phyloP scores from a whole-genome alignment of 2,797 vertebrate genomes.

The Hypotaenidia okinawae region DNA sequence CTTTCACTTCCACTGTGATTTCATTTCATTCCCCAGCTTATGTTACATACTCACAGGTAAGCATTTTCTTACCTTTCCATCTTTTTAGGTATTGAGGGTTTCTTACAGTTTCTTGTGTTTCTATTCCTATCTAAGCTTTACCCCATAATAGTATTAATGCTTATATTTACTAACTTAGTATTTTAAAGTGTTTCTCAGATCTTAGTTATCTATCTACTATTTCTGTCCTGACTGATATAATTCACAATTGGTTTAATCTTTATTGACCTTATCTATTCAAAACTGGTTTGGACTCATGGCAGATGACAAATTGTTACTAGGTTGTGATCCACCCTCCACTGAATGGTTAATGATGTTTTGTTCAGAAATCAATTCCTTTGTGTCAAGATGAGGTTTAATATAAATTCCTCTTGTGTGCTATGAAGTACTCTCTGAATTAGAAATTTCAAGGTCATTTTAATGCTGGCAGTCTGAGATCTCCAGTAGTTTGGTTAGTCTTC shows the following conservation, averaged over 20 bases:
- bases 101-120: not conserved
- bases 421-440: not conserved
- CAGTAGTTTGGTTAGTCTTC: not conserved
- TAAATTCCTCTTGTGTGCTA: not conserved
- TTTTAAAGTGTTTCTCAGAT: not conserved
- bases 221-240: not conserved
- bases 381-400: not conserved
- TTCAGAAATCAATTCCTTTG: not conserved
- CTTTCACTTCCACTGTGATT: not conserved
- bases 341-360: not conserved
- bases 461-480: not conserved
- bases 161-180: not conserved
- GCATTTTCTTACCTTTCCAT: not conserved
- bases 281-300: not conserved
- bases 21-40: not conserved
- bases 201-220: not conserved
- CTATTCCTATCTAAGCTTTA: not conserved
- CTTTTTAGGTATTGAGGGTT: not conserved
- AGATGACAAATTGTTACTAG: not conserved
- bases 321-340: not conserved
- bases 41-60: not conserved
- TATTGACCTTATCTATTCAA: not conserved
- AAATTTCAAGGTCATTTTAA: conserved; percentile 15
- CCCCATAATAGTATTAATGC: not conserved
- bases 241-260: not conserved